Evolutionary conservation across 2,888 invertebrate genomes (phyloP), one percentile per base, ranked within the genome.

Genomic region (Tholera decimalis): DNA sequence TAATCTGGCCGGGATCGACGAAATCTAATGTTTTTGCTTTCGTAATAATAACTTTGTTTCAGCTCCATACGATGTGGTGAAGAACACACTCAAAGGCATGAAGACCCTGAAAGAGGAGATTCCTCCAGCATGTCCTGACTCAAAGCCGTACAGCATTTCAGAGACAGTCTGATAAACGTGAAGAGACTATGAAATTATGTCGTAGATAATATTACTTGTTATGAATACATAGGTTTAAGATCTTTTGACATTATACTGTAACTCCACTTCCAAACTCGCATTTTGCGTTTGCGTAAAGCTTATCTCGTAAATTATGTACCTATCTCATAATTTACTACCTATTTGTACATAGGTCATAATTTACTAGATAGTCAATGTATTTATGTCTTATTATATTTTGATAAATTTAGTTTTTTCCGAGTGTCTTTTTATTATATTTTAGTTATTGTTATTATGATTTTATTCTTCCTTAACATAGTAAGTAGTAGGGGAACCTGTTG

Each of bases 11-110:
- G n/a, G n/a, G n/a, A n/a, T n/a, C n/a, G n/a, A n/a, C n/a, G n/a
- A n/a, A n/a, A n/a, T n/a, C n/a, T n/a, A n/a, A n/a, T n/a, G n/a
- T n/a, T n/a, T n/a, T n/a, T n/a, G n/a, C n/a, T n/a, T n/a, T 22
- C 1, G 2, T 18, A 5, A 24, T 11, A 5, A 5, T 18, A 24
- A 64, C 60, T 61, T 79, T 78, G 67, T 91, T 90, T 8, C 89
- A 92, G 92, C 83, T 41, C 89, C 91, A 0, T 80, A 88, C 33
- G 72, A 84, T 43, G 72, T 85, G 37, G 66, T 91, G 41, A 91
- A 88, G 77, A 89, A 89, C 64, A 83, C 84, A 30, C 56, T 91
- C 13, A 88, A 84, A 59, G 90, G 90, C 5, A 88, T 88, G 70
- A 87, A 75, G 65, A 84, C 83, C 1, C 70, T 91, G 30, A 87